Evolutionary conservation across 2,797 vertebrate genomes (phyloP).

Genomic region (Pipistrellus kuhlii): DNA sequence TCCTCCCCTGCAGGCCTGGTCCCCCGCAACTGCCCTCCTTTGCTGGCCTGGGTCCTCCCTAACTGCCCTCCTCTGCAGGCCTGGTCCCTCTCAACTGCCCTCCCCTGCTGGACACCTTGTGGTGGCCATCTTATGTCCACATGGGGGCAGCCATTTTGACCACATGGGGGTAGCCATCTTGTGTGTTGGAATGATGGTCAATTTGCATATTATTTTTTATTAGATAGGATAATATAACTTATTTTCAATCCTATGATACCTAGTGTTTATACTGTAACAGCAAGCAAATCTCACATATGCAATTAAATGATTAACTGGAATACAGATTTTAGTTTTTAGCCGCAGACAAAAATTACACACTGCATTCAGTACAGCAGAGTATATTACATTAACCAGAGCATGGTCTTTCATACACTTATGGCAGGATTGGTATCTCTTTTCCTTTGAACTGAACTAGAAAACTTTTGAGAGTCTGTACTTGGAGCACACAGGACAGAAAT

Average conservation of each 20-base stretch:
- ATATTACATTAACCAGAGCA: slow-evolving; percentile 79
- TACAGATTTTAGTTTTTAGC: slow-evolving; percentile 80
- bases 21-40: no score
- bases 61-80: no score
- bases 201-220: no score
- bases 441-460: slow-evolving; percentile 81
- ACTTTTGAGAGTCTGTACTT: background rate
- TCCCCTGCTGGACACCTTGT: no score
- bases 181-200: no score
- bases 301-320: slow-evolving; percentile 82
- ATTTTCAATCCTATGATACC: slow-evolving; percentile 82
- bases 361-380: slow-evolving; percentile 78
- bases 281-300: slow-evolving; percentile 78
- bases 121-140: no score
- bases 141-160: no score
- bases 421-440: slow-evolving; percentile 79
- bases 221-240: slow-evolving; percentile 48
- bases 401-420: slow-evolving; percentile 86
- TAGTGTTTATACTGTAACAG: slow-evolving; percentile 81
- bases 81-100: no score
- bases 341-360: slow-evolving; percentile 80
- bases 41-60: no score
- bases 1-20: no score
- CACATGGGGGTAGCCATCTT: no score
- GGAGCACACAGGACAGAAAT: no score